Conservation (phyloP, 2,113 vertebrate species). For the Corythornis cristatus region DNA sequence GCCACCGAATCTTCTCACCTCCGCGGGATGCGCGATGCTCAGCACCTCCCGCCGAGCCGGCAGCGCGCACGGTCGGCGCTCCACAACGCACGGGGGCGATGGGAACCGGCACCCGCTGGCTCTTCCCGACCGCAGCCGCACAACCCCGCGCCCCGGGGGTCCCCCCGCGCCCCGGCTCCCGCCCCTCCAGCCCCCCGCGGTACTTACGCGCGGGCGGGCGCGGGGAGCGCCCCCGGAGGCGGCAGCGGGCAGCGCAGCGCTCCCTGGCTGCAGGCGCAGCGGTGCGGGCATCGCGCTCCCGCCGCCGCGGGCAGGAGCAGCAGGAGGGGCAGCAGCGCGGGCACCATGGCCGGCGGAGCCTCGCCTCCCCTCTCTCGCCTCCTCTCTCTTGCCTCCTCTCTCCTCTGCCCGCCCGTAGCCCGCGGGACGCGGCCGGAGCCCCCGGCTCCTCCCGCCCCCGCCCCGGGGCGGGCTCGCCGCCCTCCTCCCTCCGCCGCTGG, state of each 20-base stretch:
- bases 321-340: neutral
- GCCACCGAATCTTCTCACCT: neutral
- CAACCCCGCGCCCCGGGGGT: no score
- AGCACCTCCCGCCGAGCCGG: neutral
- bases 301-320: neutral
- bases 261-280: slow-evolving; percentile 54
- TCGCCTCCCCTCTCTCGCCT: neutral
- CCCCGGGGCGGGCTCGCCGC: neutral
- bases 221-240: neutral
- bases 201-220: slow-evolving; percentile 45
- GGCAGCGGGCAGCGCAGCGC: slow-evolving; percentile 57
- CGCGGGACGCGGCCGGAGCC: neutral
- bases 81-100: neutral
- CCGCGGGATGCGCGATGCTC: neutral
- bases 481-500: neutral
- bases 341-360: neutral
- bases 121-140: neutral
- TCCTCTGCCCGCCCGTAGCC: neutral
- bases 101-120: neutral
- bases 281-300: slow-evolving; percentile 21
- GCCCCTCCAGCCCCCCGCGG: neutral
- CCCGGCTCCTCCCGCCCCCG: neutral
- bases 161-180: no score
- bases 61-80: neutral
- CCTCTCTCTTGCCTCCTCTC: neutral